A percentile compares a stretch with the other conserved stretches of the same genome.
Evolutionary conservation across 2,113 vertebrate species (phyloP).

Genomic region (Phoenicopterus ruber): DNA sequence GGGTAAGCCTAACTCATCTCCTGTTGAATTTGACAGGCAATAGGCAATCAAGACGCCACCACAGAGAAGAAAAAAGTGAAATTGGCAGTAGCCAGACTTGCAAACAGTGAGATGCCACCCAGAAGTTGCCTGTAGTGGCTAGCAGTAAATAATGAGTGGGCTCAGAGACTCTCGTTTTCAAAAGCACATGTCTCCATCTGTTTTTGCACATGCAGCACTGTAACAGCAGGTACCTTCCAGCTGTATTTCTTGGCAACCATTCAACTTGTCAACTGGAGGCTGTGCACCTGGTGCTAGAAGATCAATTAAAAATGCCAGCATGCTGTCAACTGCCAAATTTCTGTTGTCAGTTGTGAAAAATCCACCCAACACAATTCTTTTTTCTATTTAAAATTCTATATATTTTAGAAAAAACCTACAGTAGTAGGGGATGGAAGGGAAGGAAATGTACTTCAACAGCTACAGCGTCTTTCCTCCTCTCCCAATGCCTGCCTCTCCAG

Average conservation of each 20-base stretch:
- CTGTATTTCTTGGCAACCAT: not conserved
- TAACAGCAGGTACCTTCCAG: constrained; percentile 6
- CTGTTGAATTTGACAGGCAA: not conserved
- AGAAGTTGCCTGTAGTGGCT: not conserved
- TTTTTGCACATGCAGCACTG: not conserved
- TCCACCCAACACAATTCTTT: not conserved
- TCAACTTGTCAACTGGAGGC: not conserved
- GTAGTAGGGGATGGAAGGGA: not conserved
- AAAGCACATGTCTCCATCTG: not conserved
- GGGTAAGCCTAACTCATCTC: not conserved
- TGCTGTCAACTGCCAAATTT: not conserved
- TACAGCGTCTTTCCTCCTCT: not conserved
- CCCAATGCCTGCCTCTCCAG: not conserved
- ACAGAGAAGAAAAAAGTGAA: not conserved
- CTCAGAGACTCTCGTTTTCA: not conserved
- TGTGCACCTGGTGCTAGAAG: not conserved
- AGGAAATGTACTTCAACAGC: not conserved
- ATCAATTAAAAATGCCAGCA: not conserved
- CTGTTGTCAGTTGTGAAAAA: not conserved
- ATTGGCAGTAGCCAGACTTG: not conserved
- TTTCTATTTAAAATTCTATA: not conserved
- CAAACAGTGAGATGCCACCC: not conserved
- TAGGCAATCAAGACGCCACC: not conserved
- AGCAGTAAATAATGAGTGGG: not conserved
- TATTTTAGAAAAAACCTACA: not conserved